These are phyloP conservation scores for Caenorhabditis wallacei DNA, from an alignment of 2,888 invertebrate species.

Conservation along the genomic window DNA sequence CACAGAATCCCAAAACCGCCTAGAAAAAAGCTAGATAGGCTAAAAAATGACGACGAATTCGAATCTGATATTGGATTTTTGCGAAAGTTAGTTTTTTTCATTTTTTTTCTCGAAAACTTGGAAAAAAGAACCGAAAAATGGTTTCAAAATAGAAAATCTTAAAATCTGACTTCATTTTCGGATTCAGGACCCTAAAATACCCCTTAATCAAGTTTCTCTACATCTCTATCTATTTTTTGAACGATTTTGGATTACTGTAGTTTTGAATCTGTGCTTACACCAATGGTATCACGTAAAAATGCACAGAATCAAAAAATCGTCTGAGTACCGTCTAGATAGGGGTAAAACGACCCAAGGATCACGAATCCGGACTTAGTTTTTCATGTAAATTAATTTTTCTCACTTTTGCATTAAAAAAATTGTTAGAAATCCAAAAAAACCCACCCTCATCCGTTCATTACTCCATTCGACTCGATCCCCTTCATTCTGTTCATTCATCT, in stretches of 20 bases:
- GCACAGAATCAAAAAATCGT: neutral
- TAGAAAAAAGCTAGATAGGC: no score
- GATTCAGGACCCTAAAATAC: neutral
- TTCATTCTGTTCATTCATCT: slow-evolving; percentile 61
- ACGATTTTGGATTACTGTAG: neutral
- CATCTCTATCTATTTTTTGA: neutral
- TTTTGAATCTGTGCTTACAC: neutral
- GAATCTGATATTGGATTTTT: no score
- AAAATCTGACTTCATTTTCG: slow-evolving; percentile 3
- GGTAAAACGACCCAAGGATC: neutral
- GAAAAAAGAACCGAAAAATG: no score
- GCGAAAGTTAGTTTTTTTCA: no score
- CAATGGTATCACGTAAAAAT: neutral
- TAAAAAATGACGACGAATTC: no score
- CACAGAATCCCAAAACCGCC: no score
- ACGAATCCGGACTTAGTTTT: neutral
- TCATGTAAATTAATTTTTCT: neutral
- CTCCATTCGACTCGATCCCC: slow-evolving; percentile 53
- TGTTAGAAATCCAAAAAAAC: neutral
- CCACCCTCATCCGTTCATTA: slow-evolving; percentile 39
- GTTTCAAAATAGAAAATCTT: no score
- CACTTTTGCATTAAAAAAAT: neutral
- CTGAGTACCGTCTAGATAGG: neutral
- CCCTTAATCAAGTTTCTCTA: neutral
- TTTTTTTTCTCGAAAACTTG: no score